Base-by-base conservation (phyloP, 2,113 vertebrate species). In the Trichomycterus rosablanca region DNA sequence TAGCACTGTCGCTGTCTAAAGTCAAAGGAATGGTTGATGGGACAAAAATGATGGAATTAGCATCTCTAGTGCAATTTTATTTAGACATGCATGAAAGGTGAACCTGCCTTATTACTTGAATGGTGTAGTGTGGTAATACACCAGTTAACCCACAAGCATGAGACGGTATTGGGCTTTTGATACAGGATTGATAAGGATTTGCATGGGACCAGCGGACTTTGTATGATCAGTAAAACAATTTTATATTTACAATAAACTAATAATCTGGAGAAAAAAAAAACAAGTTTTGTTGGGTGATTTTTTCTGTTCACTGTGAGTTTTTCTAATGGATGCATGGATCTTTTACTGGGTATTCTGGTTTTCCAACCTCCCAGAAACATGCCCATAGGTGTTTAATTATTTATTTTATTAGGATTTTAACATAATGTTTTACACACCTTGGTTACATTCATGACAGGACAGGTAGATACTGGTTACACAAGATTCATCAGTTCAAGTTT, bases 211-310 rank as follows among this genome's bases (percentile, higher is more conserved):
- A 83, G 75, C 63, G 64, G 73, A 84, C 82, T 87, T 84, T 86
- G 80, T 85, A 76, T 79, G 74, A 75, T 72, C 66, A n/a, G n/a
- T 76, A 67, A 76, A 65, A 78, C 65, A 58, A 77, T 51, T 80
- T 75, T 84, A 86, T 85, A 86, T 86, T 86, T 89, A 78, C 82
- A 86, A 86, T 86, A 87, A 89, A 88, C 63, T 53, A 51, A 57
- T 65, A 71, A 67, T 58, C 75, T 79, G 71, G 74, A 63, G 81
- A 74, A 67, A 52, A 70, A 61, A 55, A 55, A 7, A 30, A 30
- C 26, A 7, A 3, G 26, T 4, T 3, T 3, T 30, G 6, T 35
- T 18, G 26, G n/a, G n/a, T n/a, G 61, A 24, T 43, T 53, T 49
- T 26, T 61, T 19, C n/a, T 7, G 24, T 51, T 5, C 22, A 30